Percentiles rank a stretch among this genome's conserved stretches.
These are phyloP conservation scores for Drosophila miranda DNA, from an alignment of 1,140 invertebrate species.

Conservation along the genomic window DNA sequence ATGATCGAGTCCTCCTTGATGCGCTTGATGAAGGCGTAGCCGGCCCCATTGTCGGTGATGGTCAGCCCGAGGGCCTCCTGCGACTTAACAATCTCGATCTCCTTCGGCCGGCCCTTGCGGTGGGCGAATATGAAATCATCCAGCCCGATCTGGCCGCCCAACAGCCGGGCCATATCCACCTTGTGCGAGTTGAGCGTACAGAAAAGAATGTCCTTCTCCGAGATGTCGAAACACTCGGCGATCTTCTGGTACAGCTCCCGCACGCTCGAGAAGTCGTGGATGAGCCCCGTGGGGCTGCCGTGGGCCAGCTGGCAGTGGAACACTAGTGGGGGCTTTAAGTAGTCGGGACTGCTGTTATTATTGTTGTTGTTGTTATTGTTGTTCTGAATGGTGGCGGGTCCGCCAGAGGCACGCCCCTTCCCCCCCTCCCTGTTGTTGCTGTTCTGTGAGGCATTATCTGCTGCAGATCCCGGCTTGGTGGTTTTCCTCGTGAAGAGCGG, in stretches of 20 bases:
- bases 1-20: conserved; percentile 97
- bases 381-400: conserved; percentile 54
- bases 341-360: conserved; percentile 51
- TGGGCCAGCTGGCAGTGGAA: conserved; percentile 99
- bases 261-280: conserved; percentile 97
- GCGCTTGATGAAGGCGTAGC: conserved; percentile 98
- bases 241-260: conserved; percentile 98
- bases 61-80: conserved; percentile 98
- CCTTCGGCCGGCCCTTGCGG: conserved; percentile 96
- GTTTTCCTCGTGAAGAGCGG: conserved; percentile 85
- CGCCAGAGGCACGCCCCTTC: conserved; percentile 73
- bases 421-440: conserved; percentile 55
- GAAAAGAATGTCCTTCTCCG: conserved; percentile 95
- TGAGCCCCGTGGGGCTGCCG: conserved; percentile 96
- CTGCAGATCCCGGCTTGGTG: conserved; percentile 80
- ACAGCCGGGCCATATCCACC: conserved; percentile 95
- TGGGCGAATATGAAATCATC: conserved; percentile 99
- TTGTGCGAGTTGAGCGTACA: conserved; percentile 99
- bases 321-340: conserved; percentile 89
- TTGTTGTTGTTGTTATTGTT: conserved; percentile 61
- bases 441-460: conserved; percentile 78
- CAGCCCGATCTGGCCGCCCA: conserved; percentile 97
- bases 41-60: conserved; percentile 98
- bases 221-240: conserved; percentile 96
- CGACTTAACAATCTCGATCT: conserved; percentile 96